Evolutionary conservation across 2,888 invertebrate species (phyloP).

Genomic region (Andrena marginata): DNA sequence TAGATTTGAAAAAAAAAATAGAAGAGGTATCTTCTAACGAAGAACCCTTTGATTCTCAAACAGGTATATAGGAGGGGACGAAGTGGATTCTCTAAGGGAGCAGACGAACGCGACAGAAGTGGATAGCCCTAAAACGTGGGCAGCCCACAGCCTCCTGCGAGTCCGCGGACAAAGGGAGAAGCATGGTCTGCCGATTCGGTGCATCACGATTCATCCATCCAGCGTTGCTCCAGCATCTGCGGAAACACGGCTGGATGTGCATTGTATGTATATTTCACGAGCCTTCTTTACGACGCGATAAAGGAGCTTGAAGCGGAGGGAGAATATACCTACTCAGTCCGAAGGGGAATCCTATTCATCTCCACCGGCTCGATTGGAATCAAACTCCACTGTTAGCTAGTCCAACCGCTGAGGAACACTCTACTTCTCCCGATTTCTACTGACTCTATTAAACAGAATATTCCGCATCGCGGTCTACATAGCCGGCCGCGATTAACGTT

Average conservation of each 20-base stretch:
- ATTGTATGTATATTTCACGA: conserved; percentile 89
- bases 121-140: conserved; percentile 94
- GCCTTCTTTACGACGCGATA: conserved; percentile 10
- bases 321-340: neutral
- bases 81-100: conserved; percentile 77
- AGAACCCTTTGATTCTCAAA: neutral
- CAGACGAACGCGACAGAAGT: conserved; percentile 94
- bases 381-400: too few relatives aligned
- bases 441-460: neutral
- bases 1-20: too few relatives aligned
- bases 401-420: too few relatives aligned
- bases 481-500: neutral
- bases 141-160: conserved; percentile 93
- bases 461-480: neutral
- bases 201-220: conserved; percentile 94
- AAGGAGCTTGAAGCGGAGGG: conserved; percentile 1
- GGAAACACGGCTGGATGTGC: conserved; percentile 93
- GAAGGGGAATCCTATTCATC: too few relatives aligned
- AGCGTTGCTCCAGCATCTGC: conserved; percentile 90
- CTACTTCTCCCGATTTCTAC: neutral
- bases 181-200: conserved; percentile 92
- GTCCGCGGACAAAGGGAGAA: conserved; percentile 93
- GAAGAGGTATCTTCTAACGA: too few relatives aligned
- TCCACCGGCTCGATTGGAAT: too few relatives aligned
- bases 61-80: conserved; percentile 71